phyloP scores from a whole-genome alignment of 2,797 vertebrate genomes.

The Sebastes iracundus region DNA sequence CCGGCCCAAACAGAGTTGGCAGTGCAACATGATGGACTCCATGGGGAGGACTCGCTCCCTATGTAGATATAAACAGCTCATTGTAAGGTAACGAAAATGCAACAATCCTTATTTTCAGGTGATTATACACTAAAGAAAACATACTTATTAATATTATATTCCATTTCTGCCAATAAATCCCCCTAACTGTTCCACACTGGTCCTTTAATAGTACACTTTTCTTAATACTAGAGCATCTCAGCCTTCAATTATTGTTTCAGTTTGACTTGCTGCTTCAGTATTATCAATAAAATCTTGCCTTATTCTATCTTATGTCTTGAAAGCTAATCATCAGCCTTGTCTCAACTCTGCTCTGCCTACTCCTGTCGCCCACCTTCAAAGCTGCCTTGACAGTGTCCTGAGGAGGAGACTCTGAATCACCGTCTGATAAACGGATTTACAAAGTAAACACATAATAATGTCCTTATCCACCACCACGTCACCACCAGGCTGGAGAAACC shows the following conservation, averaged over 20 bases:
- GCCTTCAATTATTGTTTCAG: background rate
- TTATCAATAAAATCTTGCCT: background rate
- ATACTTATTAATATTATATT: too few species aligned
- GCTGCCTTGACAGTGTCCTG: constrained; percentile 12
- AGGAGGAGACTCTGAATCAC: constrained; percentile 22
- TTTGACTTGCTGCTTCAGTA: background rate
- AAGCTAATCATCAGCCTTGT: constrained; percentile 19
- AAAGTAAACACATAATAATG: constrained; percentile 8
- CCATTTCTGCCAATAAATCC: too few species aligned
- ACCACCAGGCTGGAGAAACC: background rate
- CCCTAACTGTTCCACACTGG: too few species aligned
- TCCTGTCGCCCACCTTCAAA: constrained; percentile 8
- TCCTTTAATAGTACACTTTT: background rate
- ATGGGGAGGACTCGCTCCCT: too few species aligned
- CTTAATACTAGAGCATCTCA: background rate
- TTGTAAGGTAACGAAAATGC: too few species aligned
- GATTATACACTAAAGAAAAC: too few species aligned
- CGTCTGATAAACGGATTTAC: constrained; percentile 22
- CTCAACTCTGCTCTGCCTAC: background rate
- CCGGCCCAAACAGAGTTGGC: fast-evolving
- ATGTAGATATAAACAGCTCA: too few species aligned
- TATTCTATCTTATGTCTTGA: background rate
- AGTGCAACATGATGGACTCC: fast-evolving
- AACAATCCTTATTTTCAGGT: too few species aligned
- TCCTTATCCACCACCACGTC: background rate